Base-by-base conservation (phyloP, 2,113 vertebrate genomes). In the Mastomys coucha region DNA sequence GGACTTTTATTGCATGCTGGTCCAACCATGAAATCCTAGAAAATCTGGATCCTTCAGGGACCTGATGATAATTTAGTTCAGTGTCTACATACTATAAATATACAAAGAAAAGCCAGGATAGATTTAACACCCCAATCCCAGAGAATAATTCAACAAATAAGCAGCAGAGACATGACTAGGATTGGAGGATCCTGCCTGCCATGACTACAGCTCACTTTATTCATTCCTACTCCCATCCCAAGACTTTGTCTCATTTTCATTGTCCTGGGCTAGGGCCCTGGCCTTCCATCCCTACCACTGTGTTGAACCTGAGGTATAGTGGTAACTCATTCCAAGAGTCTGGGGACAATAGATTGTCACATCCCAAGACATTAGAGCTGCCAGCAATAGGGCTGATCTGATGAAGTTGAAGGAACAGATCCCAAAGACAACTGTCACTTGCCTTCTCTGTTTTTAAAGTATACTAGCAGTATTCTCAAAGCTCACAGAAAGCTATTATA, bases 21-120 rank as follows among this genome's bases (percentile, higher is more conserved):
- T 65, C 88, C 11, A 7, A 76, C 67, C 16, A 58, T 24, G 31
- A 90, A 84, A 89, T 93, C 51, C 28, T 67, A 91, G 31, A 63
- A 69, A 76, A 89, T 89, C 22, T 86, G 33, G 73, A 80, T 10
- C 10, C 63, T 72, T 88, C 36, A 82, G 26, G 19, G 7, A 67
- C 22, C 45, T 75, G 58, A 39, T 22, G 36, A 92, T 77, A 58
- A 76, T 89, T 80, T 60, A 77, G 90, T 56, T 95, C 39, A 91
- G 13, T 63, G 39, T 86, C 24, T 93, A 24, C 13, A 22, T 60
- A 39, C 63, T 80, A 31, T 53, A 93, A 73, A 24, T 49, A 51
- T 87, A 56, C 60, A 87, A 42, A 82, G 8, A 42, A n/a, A 95
- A 6, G 42, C 6, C 36, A 20, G 73, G n/a, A 75, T 3, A 70